Base-by-base conservation (phyloP, 2,113 vertebrate genomes). In the Petromus typicus region DNA sequence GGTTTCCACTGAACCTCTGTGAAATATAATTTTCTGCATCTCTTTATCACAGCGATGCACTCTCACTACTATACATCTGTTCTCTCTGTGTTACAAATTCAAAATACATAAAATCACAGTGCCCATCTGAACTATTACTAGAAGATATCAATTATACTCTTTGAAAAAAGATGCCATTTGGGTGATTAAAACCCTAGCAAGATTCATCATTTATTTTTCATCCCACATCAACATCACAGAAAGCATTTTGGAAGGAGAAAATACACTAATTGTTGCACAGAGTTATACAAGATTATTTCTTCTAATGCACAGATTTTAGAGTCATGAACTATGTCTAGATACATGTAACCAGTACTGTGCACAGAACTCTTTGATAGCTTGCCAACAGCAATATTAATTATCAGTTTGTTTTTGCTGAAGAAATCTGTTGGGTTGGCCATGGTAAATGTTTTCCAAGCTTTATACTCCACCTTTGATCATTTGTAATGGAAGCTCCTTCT, bases 301-400 rank as follows among this genome's bases (percentile, higher is more conserved):
- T 82, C 48, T 71, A 51, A 45, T 25, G 17, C 22, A 84, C n/a
- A 75, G 78, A 92, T 75, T 84, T 94, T 67, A 79, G 61, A 91
- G 80, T 45, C 54, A 51, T 76, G 37, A 78, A 40, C 13, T 76
- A 1, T 91, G 18, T 89, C 11, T 84, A 80, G 54, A 66, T 61
- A 45, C 30, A 86, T 32, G 84, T 54, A 40, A 37, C 1, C 30
- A 84, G 69, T 81, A 37, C 10, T 57, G 14, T 75, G 13, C 7
- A 64, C 75, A 34, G 25, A 51, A 16, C 6, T 76, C 40, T 64
- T 92, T 84, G 56, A 71, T 66, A 89, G 45, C 45, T 59, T 66
- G 11, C 40, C 61, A 84, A 45, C 34, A 22, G 32, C 17, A 22
- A 92, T 84, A 75, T 66, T 89, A 93, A 86, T 88, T 66, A 90